Evolutionary conservation across 2,113 vertebrate genomes (phyloP), one percentile per base, ranked within the genome.

Genomic region (Carettochelys insculpta): DNA sequence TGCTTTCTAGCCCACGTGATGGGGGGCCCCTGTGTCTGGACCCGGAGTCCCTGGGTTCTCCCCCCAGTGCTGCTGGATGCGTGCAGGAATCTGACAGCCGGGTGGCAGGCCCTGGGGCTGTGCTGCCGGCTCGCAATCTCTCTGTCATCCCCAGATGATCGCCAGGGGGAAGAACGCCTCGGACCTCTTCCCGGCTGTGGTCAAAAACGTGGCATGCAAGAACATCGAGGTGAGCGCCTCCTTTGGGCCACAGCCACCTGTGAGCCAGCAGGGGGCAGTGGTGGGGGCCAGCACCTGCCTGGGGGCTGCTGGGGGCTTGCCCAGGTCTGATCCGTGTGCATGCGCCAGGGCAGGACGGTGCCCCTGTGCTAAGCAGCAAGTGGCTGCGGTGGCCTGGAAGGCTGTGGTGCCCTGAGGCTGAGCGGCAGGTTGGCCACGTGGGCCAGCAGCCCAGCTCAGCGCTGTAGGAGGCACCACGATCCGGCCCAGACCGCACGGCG

Each of bases 181-280:
- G 0, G 99, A 99, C 94, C 98, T 99, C 81, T 99, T 99, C 92
- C 99, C 99, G 12, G 99, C 99, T 0, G 99, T 99, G 90, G 99
- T 99, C 93, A 99, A 99, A 96, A 99, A 99, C 0, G 99, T 99
- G 56, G 99, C 99, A 87, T 99, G 99, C 94, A 99, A 99, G 97
- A 99, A 99, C 96, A 99, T 99, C 2, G 99, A 99, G 99, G 99
- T 99, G 94, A 96, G 95, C 56, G 6, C 22, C 7, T 3, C 38
- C 43, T 8, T 1, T 6, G 1, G 5, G 5, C 41, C 41, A 7
- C 25, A 45, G 41, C 13, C 9, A 38, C 34, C 43, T 41, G 22
- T 24, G 5, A 41, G 68, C 68, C 24, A 25, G 71, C 41, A 43
- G 17, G 77, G 25, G 1, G 14, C 50, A 3, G 8, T 5, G 25